These are phyloP conservation scores for Aproaerema taeniolella DNA, from an alignment of 2,888 invertebrate species.

Conservation along the genomic window DNA sequence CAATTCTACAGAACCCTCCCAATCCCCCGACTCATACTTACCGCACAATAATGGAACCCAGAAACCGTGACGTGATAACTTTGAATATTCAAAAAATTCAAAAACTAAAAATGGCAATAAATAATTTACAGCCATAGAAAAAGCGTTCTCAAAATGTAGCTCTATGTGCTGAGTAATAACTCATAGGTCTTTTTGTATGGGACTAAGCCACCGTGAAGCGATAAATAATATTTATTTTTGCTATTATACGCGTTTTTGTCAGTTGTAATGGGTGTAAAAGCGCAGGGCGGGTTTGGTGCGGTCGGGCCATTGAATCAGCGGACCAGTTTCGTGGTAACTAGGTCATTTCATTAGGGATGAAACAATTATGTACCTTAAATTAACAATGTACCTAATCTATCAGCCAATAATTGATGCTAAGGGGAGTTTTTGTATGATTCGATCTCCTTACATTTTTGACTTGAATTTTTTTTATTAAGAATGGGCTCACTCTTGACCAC, in stretches of 20 bases:
- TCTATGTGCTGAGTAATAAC: conserved; percentile 62
- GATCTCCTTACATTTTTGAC: too few relatives aligned
- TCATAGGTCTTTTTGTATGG: conserved; percentile 73
- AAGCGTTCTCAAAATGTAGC: conserved; percentile 66
- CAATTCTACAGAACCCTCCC: conserved; percentile 9
- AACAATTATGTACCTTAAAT: too few relatives aligned
- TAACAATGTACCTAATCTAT: too few relatives aligned
- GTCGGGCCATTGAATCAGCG: conserved; percentile 30
- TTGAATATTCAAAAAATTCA: conserved; percentile 65
- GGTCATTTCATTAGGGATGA: too few relatives aligned
- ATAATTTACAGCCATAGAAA: conserved; percentile 72
- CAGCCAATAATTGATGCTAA: too few relatives aligned
- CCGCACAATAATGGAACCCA: conserved; percentile 39
- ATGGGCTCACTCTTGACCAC: too few relatives aligned
- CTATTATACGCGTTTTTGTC: conserved; percentile 76
- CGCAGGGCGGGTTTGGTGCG: conserved; percentile 37
- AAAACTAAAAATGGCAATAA: conserved; percentile 66
- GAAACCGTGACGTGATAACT: conserved; percentile 64
- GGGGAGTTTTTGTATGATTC: too few relatives aligned
- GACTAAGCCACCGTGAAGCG: conserved; percentile 76
- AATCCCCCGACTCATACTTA: conserved; percentile 11
- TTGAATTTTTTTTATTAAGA: too few relatives aligned
- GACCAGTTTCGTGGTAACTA: background rate
- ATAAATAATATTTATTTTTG: conserved; percentile 77
- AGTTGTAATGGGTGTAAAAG: conserved; percentile 68